phyloP scores from a whole-genome alignment of 53 echinoderm and acorn worm species.

The Glandiceps talaboti region DNA sequence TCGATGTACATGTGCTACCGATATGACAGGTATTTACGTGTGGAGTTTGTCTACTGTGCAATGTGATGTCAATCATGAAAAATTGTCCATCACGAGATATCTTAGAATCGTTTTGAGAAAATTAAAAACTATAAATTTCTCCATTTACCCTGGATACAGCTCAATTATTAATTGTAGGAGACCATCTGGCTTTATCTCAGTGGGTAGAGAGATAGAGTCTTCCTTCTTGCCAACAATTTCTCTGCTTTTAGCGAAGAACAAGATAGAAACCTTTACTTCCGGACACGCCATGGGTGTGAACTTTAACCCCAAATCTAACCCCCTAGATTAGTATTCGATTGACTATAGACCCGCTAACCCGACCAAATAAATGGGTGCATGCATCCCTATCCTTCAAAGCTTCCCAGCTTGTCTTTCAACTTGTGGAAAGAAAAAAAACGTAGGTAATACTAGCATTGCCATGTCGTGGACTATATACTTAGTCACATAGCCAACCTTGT shows the following conservation, averaged over 20 bases:
- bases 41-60: too few species aligned
- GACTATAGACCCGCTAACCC: not conserved
- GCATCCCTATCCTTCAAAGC: too few species aligned
- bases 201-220: conserved; percentile 19
- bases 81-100: not conserved
- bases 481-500: too few species aligned
- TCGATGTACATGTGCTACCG: too few species aligned
- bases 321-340: not conserved
- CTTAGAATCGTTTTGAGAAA: not conserved
- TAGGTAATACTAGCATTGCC: too few species aligned
- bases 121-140: not conserved
- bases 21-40: too few species aligned
- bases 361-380: not conserved
- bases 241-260: conserved; percentile 82
- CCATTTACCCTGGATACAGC: conserved; percentile 37
- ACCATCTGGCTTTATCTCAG: conserved; percentile 5
- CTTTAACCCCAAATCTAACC: not conserved
- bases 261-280: conserved; percentile 34
- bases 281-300: not conserved
- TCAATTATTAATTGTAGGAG: conserved; percentile 29
- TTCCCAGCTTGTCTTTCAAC: too few species aligned
- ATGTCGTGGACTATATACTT: too few species aligned
- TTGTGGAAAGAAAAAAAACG: too few species aligned
- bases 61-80: too few species aligned
- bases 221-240: conserved; percentile 60